Conservation (phyloP, 2,113 vertebrate genomes). For the Syrrhaptes paradoxus region DNA sequence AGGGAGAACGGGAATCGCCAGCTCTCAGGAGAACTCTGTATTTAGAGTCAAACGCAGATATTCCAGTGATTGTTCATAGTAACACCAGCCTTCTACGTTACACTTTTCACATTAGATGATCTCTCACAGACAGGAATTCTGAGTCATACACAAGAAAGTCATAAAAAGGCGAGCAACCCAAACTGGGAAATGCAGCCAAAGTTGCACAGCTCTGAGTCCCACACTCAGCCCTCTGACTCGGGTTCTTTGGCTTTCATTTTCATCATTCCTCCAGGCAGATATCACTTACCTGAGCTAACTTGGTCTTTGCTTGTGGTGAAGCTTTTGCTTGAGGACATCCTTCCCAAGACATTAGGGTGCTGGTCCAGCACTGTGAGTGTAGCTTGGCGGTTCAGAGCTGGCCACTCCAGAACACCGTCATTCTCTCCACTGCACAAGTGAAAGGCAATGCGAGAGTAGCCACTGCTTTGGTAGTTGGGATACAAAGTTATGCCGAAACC, state of each 20-base stretch:
- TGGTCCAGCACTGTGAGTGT: slow-evolving; percentile 87
- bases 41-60: background rate
- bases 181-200: background rate
- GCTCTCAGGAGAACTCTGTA: background rate
- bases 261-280: background rate
- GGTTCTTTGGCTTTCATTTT: background rate
- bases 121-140: background rate
- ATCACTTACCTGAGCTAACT: background rate
- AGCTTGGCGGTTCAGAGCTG: slow-evolving; percentile 83
- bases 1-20: background rate
- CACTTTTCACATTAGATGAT: background rate
- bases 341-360: slow-evolving; percentile 78
- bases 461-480: background rate
- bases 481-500: slow-evolving; percentile 76
- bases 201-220: background rate
- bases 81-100: background rate
- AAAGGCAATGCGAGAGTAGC: slow-evolving; percentile 78
- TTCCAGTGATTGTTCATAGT: background rate
- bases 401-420: slow-evolving; percentile 86
- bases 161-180: background rate
- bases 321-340: slow-evolving; percentile 87
- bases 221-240: background rate
- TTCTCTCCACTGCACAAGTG: slow-evolving; percentile 88
- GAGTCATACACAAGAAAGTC: background rate
- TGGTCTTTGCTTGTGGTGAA: slow-evolving; percentile 80